A percentile compares a stretch with the other conserved stretches of the same genome.
Evolutionary conservation across 2,888 invertebrate species (phyloP).

Genomic region (Diaphora mendica): DNA sequence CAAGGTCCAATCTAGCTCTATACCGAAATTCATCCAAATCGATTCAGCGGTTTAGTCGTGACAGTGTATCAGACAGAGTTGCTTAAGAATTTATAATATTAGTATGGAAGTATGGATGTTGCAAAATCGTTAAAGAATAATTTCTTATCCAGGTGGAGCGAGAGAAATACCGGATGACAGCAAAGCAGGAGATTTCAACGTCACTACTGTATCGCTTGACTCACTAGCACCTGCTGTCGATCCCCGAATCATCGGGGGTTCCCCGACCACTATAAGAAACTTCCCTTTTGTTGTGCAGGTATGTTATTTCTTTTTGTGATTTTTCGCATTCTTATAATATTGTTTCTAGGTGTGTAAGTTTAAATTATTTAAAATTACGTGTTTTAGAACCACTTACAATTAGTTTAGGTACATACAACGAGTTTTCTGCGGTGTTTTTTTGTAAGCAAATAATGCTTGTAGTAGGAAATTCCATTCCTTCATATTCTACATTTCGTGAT

Average conservation of each 20-base stretch:
- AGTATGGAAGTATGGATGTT: neutral
- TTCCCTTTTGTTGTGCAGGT: conserved; percentile 75
- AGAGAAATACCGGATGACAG: neutral
- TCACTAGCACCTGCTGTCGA: conserved; percentile 13
- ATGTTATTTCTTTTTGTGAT: neutral
- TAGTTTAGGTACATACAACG: no score
- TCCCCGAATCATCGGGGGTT: conserved; percentile 70
- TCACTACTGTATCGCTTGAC: conserved; percentile 38
- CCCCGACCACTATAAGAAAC: conserved; percentile 60
- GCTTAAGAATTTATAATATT: no score
- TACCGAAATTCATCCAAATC: no score
- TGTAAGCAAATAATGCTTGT: no score
- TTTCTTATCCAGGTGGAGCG: conserved; percentile 40
- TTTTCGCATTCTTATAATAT: neutral
- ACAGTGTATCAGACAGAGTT: no score
- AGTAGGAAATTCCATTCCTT: no score
- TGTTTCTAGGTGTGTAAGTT: neutral
- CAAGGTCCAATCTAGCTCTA: no score
- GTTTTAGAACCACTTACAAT: no score
- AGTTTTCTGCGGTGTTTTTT: no score
- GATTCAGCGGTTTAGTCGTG: no score
- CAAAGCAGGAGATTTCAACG: conserved; percentile 19
- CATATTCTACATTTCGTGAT: no score
- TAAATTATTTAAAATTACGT: no score
- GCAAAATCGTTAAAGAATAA: neutral